These are phyloP conservation scores for Acropternis orthonyx DNA, from an alignment of 2,797 vertebrate species.

Conservation along the genomic window DNA sequence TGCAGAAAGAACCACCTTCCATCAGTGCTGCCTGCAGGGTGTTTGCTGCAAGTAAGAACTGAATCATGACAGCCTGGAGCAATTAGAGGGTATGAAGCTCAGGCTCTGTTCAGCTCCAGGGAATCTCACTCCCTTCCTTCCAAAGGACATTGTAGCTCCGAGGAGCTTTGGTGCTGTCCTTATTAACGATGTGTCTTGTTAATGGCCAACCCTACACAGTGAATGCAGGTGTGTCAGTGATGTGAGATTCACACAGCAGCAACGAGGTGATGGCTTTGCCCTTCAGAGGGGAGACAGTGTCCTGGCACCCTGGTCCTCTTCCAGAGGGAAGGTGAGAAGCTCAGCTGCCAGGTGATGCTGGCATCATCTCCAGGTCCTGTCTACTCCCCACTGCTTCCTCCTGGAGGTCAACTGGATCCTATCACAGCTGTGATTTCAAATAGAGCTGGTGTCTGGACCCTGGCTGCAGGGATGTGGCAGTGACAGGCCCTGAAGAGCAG, in stretches of 20 bases:
- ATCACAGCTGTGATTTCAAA: background rate
- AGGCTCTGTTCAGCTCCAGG: background rate
- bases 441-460: background rate
- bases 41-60: background rate
- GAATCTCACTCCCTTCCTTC: background rate
- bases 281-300: accelerated
- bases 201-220: background rate
- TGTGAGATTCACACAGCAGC: background rate
- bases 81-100: background rate
- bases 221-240: background rate
- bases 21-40: background rate
- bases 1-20: background rate
- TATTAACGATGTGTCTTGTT: background rate
- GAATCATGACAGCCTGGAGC: background rate
- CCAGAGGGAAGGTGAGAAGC: background rate
- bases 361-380: background rate
- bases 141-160: background rate
- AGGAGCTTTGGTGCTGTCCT: background rate
- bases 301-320: background rate
- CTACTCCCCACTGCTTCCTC: background rate
- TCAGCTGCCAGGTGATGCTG: background rate
- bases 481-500: background rate
- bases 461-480: background rate
- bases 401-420: background rate
- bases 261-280: background rate